These are phyloP conservation scores for Spialia ferax DNA, from an alignment of 2,888 invertebrate species.

Conservation along the genomic window DNA sequence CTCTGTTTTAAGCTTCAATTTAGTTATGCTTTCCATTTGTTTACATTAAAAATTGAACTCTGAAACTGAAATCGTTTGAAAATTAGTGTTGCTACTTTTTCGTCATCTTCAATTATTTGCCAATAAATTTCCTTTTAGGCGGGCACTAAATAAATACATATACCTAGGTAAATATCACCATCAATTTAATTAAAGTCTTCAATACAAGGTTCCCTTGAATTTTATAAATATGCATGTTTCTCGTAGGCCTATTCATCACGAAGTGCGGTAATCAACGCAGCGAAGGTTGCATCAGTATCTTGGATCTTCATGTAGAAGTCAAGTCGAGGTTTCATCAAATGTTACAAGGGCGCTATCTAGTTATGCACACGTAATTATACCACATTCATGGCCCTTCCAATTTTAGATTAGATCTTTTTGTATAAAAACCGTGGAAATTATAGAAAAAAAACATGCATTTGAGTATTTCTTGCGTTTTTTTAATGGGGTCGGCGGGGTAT, in stretches of 20 bases:
- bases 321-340: slow-evolving; percentile 52
- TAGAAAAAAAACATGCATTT: no score
- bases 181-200: not conserved
- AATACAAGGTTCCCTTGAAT: not conserved
- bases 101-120: not conserved
- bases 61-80: no score
- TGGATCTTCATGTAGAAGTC: slow-evolving; percentile 24
- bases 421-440: no score
- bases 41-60: no score
- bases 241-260: slow-evolving; percentile 5
- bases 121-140: not conserved
- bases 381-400: slow-evolving; percentile 8
- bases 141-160: no score
- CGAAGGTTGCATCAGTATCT: slow-evolving; percentile 22
- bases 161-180: not conserved
- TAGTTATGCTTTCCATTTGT: no score
- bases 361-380: slow-evolving; percentile 58
- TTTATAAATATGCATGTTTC: slow-evolving; percentile 13
- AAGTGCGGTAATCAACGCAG: slow-evolving; percentile 16
- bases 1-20: no score
- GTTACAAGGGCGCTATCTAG: slow-evolving; percentile 64
- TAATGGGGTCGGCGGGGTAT: no score
- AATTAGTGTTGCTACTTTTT: no score
- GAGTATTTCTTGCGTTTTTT: no score
- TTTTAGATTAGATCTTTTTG: no score